These are phyloP conservation scores for Spheniscus mendiculus DNA, from an alignment of 2,113 vertebrate species.

Conservation along the genomic window DNA sequence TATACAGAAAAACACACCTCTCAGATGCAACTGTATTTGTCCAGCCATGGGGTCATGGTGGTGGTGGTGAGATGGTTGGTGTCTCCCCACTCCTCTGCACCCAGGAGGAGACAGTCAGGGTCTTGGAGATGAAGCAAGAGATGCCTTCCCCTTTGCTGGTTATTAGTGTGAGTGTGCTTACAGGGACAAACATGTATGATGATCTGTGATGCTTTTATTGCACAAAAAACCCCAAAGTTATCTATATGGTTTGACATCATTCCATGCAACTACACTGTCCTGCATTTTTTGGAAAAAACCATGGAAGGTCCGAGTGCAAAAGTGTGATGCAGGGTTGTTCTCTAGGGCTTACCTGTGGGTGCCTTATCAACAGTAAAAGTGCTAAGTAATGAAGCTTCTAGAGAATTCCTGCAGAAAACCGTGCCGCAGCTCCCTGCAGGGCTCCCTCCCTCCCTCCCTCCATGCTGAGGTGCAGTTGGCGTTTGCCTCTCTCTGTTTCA, in stretches of 20 bases:
- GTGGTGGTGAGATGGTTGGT: not conserved
- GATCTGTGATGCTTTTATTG: not conserved
- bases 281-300: not conserved
- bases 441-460: not conserved
- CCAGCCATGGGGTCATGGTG: not conserved
- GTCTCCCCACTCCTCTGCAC: not conserved
- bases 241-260: not conserved
- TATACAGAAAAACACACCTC: not conserved
- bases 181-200: fast-evolving
- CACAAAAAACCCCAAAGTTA: fast-evolving
- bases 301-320: not conserved
- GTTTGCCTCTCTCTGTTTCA: not conserved
- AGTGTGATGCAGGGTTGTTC: not conserved
- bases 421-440: not conserved
- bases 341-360: not conserved
- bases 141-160: not conserved
- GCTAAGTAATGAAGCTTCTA: not conserved
- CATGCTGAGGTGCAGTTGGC: not conserved
- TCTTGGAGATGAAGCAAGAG: not conserved
- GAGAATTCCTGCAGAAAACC: not conserved
- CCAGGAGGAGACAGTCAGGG: not conserved
- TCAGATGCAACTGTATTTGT: not conserved
- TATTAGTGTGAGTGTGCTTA: not conserved
- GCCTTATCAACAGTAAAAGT: not conserved
- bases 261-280: not conserved